These are phyloP conservation scores for Thalassoma bifasciatum DNA, from an alignment of 2,113 vertebrate species.

Conservation along the genomic window DNA sequence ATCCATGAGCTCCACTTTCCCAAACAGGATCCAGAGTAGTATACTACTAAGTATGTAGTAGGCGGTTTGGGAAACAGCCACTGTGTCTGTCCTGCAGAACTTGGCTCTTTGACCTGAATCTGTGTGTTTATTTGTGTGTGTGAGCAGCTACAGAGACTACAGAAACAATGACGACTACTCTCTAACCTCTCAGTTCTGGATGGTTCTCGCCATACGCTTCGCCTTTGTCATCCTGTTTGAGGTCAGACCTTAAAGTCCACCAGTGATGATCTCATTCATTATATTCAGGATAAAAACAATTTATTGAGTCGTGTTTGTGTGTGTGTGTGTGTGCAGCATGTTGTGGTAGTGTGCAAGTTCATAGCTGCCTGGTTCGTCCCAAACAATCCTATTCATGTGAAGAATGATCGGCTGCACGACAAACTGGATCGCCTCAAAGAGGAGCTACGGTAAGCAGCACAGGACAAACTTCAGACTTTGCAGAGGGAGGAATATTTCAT, in stretches of 20 bases:
- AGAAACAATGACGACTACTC: slow-evolving; percentile 80
- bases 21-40: too few species aligned
- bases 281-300: not conserved
- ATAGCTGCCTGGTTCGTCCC: slow-evolving; percentile 93
- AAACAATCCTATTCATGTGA: slow-evolving; percentile 82
- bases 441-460: slow-evolving; percentile 77
- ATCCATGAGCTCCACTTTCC: too few species aligned
- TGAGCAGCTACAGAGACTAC: slow-evolving; percentile 91
- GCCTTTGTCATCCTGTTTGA: slow-evolving; percentile 94
- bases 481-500: too few species aligned
- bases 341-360: slow-evolving; percentile 90
- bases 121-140: not conserved
- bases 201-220: slow-evolving; percentile 89
- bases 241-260: slow-evolving; percentile 71
- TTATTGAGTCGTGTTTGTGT: not conserved
- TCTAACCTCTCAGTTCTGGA: slow-evolving; percentile 88
- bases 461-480: not conserved
- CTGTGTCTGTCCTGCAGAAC: too few species aligned
- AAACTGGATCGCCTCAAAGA: slow-evolving; percentile 75
- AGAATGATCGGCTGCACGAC: slow-evolving; percentile 79
- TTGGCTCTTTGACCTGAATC: not conserved
- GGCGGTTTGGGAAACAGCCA: too few species aligned
- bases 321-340: slow-evolving; percentile 83
- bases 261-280: not conserved
- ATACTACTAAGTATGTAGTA: too few species aligned